phyloP scores from a whole-genome alignment of 2,888 invertebrate species.

The Minunthozetes semirufus region DNA sequence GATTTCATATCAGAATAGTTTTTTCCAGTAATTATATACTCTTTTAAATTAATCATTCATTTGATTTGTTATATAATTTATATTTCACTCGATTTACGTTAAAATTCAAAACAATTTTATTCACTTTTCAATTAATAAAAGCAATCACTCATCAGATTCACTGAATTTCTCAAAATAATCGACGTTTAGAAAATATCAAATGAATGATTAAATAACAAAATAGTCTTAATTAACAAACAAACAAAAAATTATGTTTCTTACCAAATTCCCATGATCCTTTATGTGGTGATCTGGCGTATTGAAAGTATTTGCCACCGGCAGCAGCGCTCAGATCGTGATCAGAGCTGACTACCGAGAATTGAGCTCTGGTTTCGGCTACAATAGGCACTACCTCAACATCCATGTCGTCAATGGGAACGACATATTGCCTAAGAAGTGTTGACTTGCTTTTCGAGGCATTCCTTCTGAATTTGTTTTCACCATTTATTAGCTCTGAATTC shows the following conservation, averaged over 20 bases:
- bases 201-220: no score
- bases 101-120: no score
- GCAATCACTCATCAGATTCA: no score
- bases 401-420: background rate
- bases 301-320: background rate
- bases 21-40: no score
- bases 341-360: background rate
- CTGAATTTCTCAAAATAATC: no score
- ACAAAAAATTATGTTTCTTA: conserved; percentile 13
- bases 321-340: background rate
- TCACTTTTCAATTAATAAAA: no score
- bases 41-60: no score
- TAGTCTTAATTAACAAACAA: no score
- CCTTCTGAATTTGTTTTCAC: background rate
- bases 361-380: conserved; percentile 4
- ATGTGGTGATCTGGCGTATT: conserved; percentile 61
- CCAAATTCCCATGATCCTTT: conserved; percentile 65
- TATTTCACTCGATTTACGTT: no score
- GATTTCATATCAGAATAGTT: background rate
- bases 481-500: background rate
- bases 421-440: background rate
- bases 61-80: no score
- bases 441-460: background rate
- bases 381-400: background rate
- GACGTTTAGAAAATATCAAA: no score